Percentiles rank a stretch among this genome's conserved stretches.
phyloP scores from a whole-genome alignment of 2,888 invertebrate species.

The Lumbricus terrestris region DNA sequence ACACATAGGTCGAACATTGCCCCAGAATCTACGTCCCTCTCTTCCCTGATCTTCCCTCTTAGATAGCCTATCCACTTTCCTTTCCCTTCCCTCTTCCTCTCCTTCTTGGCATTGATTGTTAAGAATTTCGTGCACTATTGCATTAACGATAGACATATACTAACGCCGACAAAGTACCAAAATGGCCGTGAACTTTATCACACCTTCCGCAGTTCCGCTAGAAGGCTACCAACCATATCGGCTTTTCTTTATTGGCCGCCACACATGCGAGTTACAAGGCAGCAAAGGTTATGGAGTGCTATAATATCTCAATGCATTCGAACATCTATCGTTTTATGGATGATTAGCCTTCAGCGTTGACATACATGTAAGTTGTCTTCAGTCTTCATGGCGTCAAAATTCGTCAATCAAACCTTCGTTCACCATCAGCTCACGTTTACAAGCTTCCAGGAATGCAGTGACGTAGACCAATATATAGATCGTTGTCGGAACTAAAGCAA shows the following conservation, averaged over 20 bases:
- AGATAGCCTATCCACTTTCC: too few species aligned
- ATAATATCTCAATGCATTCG: background rate
- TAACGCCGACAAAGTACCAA: too few species aligned
- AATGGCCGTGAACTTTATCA: background rate
- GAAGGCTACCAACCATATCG: background rate
- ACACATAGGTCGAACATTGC: too few species aligned
- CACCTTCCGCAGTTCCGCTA: background rate
- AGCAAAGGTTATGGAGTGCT: background rate
- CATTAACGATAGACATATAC: too few species aligned
- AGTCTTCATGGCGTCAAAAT: background rate
- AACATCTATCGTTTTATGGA: background rate
- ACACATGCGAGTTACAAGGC: background rate
- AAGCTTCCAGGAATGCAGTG: background rate
- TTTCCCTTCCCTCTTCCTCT: too few species aligned
- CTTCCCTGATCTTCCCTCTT: too few species aligned
- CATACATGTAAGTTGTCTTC: background rate
- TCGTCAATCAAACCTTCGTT: background rate
- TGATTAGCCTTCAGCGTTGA: background rate
- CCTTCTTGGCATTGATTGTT: too few species aligned
- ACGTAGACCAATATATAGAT: background rate
- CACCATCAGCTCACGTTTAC: background rate
- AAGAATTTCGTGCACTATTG: too few species aligned
- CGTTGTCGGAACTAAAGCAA: background rate
- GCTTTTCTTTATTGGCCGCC: background rate
- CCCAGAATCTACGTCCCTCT: too few species aligned